A percentile compares a stretch with the other conserved stretches of the same genome.
Conservation (phyloP, 2,113 vertebrate species). For the Brevimyrus niger region DNA sequence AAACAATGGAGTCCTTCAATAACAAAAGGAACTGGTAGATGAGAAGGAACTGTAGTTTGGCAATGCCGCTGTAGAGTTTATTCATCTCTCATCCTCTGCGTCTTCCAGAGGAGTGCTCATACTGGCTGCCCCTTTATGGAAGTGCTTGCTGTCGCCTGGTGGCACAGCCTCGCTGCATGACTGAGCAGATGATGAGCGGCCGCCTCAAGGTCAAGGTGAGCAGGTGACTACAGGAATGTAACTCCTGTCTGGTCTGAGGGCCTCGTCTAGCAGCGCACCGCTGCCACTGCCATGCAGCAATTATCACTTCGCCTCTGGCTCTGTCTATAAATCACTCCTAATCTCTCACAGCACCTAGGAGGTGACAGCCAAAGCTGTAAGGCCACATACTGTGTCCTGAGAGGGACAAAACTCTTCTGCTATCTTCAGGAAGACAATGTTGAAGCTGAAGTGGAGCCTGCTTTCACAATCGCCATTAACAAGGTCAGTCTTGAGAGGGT, state of each 20-base stretch:
- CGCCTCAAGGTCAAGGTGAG: conserved; percentile 48
- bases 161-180: conserved; percentile 78
- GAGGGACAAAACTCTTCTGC: conserved; percentile 63
- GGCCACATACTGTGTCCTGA: conserved; percentile 58
- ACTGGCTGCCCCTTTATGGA: conserved; percentile 80
- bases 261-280: not conserved
- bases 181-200: conserved; percentile 52
- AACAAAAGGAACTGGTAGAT: not conserved
- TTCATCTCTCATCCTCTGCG: not conserved
- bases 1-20: not conserved
- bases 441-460: conserved; percentile 45
- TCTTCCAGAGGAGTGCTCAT: conserved; percentile 67
- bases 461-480: conserved; percentile 62
- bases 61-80: not conserved
- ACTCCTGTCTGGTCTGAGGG: not conserved
- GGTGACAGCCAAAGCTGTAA: conserved; percentile 49
- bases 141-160: conserved; percentile 74
- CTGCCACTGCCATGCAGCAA: not conserved
- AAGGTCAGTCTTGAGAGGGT: conserved; percentile 53
- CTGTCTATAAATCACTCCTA: not conserved
- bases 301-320: not conserved
- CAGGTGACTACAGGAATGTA: not conserved
- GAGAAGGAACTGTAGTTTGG: not conserved
- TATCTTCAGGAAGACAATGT: conserved; percentile 48
- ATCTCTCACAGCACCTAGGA: conserved; percentile 42